These are phyloP conservation scores for Enteromius fasciolatus DNA, from an alignment of 2,797 vertebrate species.

Conservation along the genomic window DNA sequence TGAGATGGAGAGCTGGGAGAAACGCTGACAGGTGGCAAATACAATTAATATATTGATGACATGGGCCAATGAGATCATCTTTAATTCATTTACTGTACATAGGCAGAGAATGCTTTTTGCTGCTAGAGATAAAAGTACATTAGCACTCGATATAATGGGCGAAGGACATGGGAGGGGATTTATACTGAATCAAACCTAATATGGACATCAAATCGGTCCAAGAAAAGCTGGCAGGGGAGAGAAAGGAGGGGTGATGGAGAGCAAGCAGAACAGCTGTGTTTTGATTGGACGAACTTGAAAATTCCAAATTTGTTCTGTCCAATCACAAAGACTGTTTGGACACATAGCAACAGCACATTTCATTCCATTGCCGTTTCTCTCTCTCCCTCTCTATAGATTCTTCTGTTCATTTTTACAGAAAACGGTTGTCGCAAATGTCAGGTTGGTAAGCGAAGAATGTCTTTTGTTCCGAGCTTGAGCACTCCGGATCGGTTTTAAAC, in stretches of 20 bases:
- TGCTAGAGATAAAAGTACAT: conserved; percentile 57
- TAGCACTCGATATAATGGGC: conserved; percentile 53
- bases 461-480: conserved; percentile 77
- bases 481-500: conserved; percentile 69
- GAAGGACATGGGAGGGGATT: conserved; percentile 59
- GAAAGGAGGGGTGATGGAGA: conserved; percentile 57
- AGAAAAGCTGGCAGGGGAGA: conserved; percentile 44
- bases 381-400: conserved; percentile 8
- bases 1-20: not conserved
- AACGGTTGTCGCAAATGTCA: conserved; percentile 29
- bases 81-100: conserved; percentile 51
- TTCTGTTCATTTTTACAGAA: conserved; percentile 34
- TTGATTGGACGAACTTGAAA: conserved; percentile 79
- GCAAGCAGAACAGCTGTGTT: conserved; percentile 49
- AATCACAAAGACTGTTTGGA: conserved; percentile 67
- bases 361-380: conserved; percentile 27
- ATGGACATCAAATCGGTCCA: conserved; percentile 78
- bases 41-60: conserved; percentile 45
- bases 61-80: conserved; percentile 42
- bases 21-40: conserved; percentile 31
- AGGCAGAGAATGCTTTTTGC: conserved; percentile 52
- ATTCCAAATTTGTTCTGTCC: conserved; percentile 72
- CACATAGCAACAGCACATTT: conserved; percentile 51
- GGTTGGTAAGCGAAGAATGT: conserved; percentile 74
- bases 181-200: conserved; percentile 74